Percentiles rank a stretch among this genome's conserved stretches.
Conservation (phyloP, 2,113 vertebrate species). For the Percina caprodes region DNA sequence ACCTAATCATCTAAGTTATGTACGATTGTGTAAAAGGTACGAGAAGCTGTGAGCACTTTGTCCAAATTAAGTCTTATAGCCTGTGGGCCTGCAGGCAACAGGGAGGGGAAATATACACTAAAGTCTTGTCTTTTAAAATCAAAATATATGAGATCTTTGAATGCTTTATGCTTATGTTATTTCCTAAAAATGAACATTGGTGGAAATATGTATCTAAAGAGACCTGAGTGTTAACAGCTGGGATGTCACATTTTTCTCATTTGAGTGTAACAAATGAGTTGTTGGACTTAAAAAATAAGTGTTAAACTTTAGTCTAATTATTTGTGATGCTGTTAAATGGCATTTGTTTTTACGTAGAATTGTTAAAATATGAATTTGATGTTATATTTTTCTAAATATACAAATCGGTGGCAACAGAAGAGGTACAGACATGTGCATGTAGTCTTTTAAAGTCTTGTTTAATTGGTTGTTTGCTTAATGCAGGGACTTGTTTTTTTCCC, state of each 20-base stretch:
- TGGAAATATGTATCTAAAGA: not conserved
- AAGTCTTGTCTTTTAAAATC: not conserved
- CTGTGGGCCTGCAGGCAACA: constrained; percentile 10
- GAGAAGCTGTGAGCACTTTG: constrained; percentile 18
- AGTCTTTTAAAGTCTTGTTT: not conserved
- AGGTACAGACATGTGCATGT: not conserved
- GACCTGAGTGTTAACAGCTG: not conserved
- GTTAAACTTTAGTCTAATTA: not conserved
- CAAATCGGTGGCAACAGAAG: not conserved
- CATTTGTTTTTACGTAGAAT: not conserved
- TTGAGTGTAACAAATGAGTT: not conserved
- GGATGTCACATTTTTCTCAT: not conserved
- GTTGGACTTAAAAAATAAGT: not conserved
- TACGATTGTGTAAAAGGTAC: constrained; percentile 46
- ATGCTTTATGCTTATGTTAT: not conserved
- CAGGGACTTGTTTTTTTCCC: not conserved
- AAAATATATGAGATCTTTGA: not conserved
- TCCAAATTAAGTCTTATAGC: not conserved
- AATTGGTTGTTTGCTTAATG: not conserved
- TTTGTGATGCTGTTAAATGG: not conserved
- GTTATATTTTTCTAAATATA: not conserved
- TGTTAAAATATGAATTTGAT: not conserved
- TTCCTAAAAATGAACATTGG: not conserved
- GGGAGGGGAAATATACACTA: not conserved
- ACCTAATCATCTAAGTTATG: constrained; percentile 75